Evolutionary conservation across 2,113 vertebrate species (phyloP).

Genomic region (Machaerirhynchus nigripectus): DNA sequence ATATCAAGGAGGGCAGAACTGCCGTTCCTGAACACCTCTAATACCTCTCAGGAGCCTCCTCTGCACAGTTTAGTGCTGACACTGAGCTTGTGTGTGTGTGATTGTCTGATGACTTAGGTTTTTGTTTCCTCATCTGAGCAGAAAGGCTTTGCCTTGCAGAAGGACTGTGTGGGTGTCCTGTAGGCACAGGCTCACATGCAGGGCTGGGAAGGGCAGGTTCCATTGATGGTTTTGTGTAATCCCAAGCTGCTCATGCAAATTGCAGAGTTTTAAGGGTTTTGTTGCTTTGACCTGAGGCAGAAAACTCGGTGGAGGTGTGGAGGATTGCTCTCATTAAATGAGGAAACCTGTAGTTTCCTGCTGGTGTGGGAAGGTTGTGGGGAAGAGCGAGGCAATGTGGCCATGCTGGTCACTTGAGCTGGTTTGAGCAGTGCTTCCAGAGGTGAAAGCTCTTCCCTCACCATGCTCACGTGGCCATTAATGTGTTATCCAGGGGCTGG

Average conservation of each 20-base stretch:
- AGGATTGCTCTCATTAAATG: background rate
- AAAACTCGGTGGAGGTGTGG: background rate
- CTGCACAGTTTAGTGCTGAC: constrained; percentile 16
- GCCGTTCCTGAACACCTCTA: background rate
- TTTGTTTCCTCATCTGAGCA: background rate
- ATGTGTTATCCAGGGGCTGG: background rate
- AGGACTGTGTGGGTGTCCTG: constrained; percentile 11
- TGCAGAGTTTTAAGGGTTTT: background rate
- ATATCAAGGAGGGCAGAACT: background rate
- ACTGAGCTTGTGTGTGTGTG: background rate
- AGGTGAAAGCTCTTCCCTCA: background rate
- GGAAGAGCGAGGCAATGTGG: background rate
- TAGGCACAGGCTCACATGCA: background rate
- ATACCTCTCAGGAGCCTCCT: background rate
- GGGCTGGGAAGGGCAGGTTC: constrained; percentile 13
- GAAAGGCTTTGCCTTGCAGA: background rate
- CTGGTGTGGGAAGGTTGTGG: background rate
- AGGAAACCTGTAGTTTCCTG: background rate
- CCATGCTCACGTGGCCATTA: fast-evolving
- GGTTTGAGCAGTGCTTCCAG: background rate
- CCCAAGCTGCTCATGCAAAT: background rate
- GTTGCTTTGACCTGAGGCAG: background rate
- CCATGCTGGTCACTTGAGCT: background rate
- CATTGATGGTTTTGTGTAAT: background rate
- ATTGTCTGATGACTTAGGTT: background rate